These are phyloP conservation scores for Drosophila peninsularis DNA, from an alignment of 2,888 invertebrate species.

Conservation along the genomic window DNA sequence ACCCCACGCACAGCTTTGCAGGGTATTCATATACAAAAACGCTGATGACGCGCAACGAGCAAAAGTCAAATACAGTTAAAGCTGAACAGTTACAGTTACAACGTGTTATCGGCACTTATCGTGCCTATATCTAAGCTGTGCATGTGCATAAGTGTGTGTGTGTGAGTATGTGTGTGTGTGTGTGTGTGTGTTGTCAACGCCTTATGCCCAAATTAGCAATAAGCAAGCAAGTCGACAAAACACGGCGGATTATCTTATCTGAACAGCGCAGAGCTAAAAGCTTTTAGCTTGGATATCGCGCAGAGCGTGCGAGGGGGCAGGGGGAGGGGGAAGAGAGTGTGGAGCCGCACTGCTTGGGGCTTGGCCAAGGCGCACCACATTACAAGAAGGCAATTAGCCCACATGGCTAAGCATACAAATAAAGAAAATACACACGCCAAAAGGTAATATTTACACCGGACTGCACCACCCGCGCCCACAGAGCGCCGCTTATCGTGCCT, in stretches of 20 bases:
- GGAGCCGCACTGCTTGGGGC: conserved; percentile 5
- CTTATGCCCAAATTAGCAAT: conserved; percentile 74
- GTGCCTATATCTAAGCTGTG: conserved; percentile 39
- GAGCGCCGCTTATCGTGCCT: conserved; percentile 25
- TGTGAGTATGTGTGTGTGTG: neutral
- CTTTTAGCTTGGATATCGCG: conserved; percentile 50
- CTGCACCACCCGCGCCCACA: conserved; percentile 3
- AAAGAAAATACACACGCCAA: neutral
- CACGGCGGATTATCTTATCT: conserved; percentile 80
- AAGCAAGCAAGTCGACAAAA: conserved; percentile 34
- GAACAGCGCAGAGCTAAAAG: conserved; percentile 52
- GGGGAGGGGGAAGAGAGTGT: neutral
- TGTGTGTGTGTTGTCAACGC: conserved; percentile 38
- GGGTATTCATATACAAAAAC: neutral
- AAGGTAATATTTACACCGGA: conserved; percentile 28
- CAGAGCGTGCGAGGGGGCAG: neutral
- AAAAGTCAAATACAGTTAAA: conserved; percentile 27
- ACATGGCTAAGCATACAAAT: conserved; percentile 30
- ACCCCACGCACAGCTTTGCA: neutral
- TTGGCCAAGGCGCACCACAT: conserved; percentile 42
- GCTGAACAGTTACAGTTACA: conserved; percentile 52
- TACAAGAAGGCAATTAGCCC: conserved; percentile 69
- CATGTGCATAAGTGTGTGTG: neutral
- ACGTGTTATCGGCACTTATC: conserved; percentile 51
- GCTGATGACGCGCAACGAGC: conserved; percentile 50